Evolutionary conservation across 2,113 vertebrate genomes (phyloP).

Genomic region (Pavo muticus): DNA sequence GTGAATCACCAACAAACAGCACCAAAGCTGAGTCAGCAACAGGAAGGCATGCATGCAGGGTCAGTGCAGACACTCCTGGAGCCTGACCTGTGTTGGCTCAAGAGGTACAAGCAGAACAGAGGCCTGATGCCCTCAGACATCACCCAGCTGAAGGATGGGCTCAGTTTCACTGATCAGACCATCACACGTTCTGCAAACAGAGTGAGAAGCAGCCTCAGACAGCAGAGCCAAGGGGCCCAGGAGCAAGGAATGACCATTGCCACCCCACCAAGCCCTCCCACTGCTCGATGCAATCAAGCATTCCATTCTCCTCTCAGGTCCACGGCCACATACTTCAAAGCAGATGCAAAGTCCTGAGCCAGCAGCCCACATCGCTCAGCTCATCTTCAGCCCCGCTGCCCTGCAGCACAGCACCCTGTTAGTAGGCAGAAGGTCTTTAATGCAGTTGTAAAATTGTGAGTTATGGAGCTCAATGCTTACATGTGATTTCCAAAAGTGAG

Average conservation of each 20-base stretch:
- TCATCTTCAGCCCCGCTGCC: not conserved
- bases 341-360: not conserved
- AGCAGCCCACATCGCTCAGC: not conserved
- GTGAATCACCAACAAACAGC: not conserved
- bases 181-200: not conserved
- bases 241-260: not conserved
- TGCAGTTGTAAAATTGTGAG: not conserved
- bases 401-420: not conserved
- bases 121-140: rapidly evolving
- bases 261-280: not conserved
- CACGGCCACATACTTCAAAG: rapidly evolving
- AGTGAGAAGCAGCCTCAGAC: not conserved
- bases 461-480: not conserved
- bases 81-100: not conserved
- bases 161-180: not conserved
- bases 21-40: not conserved
- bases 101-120: not conserved
- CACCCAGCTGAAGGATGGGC: not conserved
- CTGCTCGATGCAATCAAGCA: not conserved
- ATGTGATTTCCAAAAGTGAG: not conserved
- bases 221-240: not conserved
- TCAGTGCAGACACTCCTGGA: rapidly evolving
- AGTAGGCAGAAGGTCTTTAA: not conserved
- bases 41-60: not conserved
- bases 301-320: not conserved